Conservation (phyloP, 2,113 vertebrate species). For the Brienomyrus brachyistius region DNA sequence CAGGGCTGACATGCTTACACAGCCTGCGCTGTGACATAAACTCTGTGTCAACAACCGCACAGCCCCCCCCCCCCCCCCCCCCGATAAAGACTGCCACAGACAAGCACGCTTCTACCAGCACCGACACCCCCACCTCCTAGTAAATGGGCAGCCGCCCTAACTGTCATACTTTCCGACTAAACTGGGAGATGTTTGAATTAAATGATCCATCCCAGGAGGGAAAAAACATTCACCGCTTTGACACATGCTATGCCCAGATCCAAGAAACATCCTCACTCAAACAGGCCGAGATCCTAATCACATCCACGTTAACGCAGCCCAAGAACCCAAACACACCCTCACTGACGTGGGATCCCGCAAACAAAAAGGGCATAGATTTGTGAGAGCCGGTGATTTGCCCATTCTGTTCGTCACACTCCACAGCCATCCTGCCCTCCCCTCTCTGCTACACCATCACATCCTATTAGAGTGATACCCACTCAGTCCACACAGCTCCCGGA, state of each 20-base stretch:
- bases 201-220: not conserved
- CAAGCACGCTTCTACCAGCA: not conserved
- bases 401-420: not conserved
- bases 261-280: not conserved
- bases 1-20: not conserved
- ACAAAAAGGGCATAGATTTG: not conserved
- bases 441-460: constrained; percentile 1
- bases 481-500: not conserved
- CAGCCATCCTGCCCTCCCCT: not conserved
- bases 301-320: not conserved
- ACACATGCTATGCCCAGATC: not conserved
- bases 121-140: not conserved
- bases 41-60: not conserved
- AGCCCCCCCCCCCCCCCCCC: not conserved
- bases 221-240: not conserved
- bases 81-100: not conserved
- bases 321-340: not conserved
- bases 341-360: not conserved
- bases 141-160: not conserved
- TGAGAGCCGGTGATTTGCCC: not conserved
- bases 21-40: not conserved
- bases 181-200: not conserved
- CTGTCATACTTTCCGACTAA: not conserved
- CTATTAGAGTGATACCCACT: not conserved
- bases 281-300: not conserved